Base-by-base conservation (phyloP, 2,797 vertebrate genomes). In the Brachymystax lenok region DNA sequence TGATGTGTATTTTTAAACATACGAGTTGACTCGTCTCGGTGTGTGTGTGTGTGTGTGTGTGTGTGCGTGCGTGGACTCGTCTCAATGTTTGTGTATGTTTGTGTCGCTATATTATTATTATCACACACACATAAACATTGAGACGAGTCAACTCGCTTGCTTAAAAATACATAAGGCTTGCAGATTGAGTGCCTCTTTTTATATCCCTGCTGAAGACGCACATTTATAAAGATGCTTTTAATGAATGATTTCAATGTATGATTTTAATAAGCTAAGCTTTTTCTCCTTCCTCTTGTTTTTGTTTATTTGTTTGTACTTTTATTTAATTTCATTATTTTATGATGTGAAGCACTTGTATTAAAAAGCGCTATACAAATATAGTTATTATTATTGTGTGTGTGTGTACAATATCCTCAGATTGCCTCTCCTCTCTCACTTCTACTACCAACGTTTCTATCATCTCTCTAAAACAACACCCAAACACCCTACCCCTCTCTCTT, bases 391-490 rank as follows among this genome's bases (percentile, higher is more conserved):
- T 13, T 10, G 2, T 10, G 40, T 10, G 40, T 46, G 10, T 46
- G 40, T 46, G 2, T 74, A 69, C 67, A 72, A 24, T 75, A 71
- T 61, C 17, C 71, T 67, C 59, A 79, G 77, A 70, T 74, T 80
- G 28, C 78, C 74, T 82, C 75, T 71, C 76, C 74, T 73, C 69
- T 63, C 74, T 76, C 73, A 54, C 33, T 7, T 69, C 59, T 81
- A 73, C 74, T 74, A 59, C 76, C 74, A 4, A 13, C 8, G 8
- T 69, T 51, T 51, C 27, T 35, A 28, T 51, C 4, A 14, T 24
- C 40, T 14, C 46, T 21, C 19, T 30, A 54, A 35, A 73, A 74
- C 74, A 79, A 67, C 82, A 73, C 84, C 74, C 82, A 78, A 87
- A 54, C 27, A 71, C 74, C 77, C 75, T 76, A 66, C 75, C 27